Conservation (phyloP, 2,797 vertebrate species). For the Gadopsis bispinosus region DNA sequence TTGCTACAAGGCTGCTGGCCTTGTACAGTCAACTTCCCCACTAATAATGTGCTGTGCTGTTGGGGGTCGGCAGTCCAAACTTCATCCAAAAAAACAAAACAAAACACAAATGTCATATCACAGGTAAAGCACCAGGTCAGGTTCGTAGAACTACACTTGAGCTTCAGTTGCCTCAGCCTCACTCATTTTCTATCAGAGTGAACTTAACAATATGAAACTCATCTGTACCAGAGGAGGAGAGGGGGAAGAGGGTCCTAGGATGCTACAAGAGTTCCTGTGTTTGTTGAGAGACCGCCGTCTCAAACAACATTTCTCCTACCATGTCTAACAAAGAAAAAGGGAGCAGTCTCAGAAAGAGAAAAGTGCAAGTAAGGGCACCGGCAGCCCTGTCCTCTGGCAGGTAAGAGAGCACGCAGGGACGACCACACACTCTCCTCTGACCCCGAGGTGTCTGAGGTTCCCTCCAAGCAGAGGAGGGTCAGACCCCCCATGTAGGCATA, state of each 20-base stretch:
- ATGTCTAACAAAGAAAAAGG: conserved; percentile 56
- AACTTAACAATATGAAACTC: conserved; percentile 65
- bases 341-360: conserved; percentile 69
- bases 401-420: conserved; percentile 55
- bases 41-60: conserved; percentile 72
- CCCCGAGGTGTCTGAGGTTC: conserved; percentile 48
- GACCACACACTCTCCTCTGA: conserved; percentile 43
- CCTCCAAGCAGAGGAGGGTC: conserved; percentile 52
- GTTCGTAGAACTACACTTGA: conserved; percentile 62
- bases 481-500: conserved; percentile 42
- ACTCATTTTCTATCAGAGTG: conserved; percentile 77
- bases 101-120: conserved; percentile 40
- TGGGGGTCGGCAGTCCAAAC: conserved; percentile 56
- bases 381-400: conserved; percentile 69
- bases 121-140: conserved; percentile 78
- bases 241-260: conserved; percentile 33
- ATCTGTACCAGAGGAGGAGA: conserved; percentile 63
- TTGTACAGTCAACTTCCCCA: conserved; percentile 61
- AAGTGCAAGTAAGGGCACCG: conserved; percentile 74
- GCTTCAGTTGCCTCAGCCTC: conserved; percentile 49
- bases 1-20: conserved; percentile 73
- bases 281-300: conserved; percentile 44
- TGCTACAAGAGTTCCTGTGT: conserved; percentile 61
- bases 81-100: conserved; percentile 36
- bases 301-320: conserved; percentile 49